Evolutionary conservation across 2,797 vertebrate species (phyloP), one percentile per base, ranked within the genome.

Genomic region (Gymnothorax reevesii): DNA sequence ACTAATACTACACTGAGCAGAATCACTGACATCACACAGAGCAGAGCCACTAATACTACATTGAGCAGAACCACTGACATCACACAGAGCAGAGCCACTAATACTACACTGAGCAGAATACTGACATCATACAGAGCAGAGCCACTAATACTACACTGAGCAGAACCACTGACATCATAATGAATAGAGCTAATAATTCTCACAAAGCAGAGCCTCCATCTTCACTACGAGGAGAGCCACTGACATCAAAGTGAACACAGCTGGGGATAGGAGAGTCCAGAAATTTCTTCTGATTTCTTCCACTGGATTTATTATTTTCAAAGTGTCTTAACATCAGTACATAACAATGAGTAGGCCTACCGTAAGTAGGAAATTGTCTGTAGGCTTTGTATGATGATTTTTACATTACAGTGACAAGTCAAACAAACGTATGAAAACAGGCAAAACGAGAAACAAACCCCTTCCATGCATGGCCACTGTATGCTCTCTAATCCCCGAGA

Each of bases 401-500:
- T 77, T 9, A 77, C 2, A 2, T 54, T 7, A 54, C 13, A 0
- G 42, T 15, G 9, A 7, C 73, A 66, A 80, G 79, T 86, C 85
- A 15, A 17, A 83, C 13, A n/a, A 57, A 6, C 13, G 83, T 52
- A 54, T 15, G 85, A 86, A 90, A 88, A 90, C 86, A 89, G 91
- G 92, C 69, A 91, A 88, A 89, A 25, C 5, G 0, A 88, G 89
- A 25, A 8, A 1, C 86, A 87, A 88, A 55, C 84, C 73, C 87
- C 88, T 84, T 86, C 84, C 86, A 84, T 87, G n/a, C 82, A 62
- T 8, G 22, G 52, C 88, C 91, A 92, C 92, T 85, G 92, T 90
- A 92, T 90, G 77, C 87, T 90, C 89, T 75, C 92, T 88, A 2
- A 90, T 92, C 92, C 88, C 90, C 66, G 87, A 89, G 89, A 90